Percentiles rank a stretch among this genome's conserved stretches.
Evolutionary conservation across 1,140 invertebrate species (phyloP).

Genomic region (Diorhabda elongata): DNA sequence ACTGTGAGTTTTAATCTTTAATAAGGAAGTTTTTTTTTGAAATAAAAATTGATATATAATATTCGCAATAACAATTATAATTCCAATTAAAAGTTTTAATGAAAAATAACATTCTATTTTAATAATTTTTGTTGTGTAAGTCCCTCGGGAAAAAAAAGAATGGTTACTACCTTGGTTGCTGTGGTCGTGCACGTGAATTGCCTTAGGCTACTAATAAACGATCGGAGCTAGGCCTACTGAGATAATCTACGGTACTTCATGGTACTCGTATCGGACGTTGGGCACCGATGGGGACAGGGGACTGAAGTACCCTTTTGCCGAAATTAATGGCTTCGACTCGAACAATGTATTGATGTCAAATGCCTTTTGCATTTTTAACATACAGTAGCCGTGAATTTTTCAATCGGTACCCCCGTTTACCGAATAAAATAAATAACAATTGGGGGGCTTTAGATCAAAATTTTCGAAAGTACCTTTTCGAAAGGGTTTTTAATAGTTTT

Average conservation of each 20-base stretch:
- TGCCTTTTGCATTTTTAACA: neutral
- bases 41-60: no score
- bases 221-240: constrained; percentile 18
- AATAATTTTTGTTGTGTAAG: no score
- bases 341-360: neutral
- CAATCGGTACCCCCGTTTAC: no score
- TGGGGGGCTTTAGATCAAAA: neutral
- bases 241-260: constrained; percentile 3
- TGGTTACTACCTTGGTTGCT: neutral
- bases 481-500: neutral
- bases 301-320: neutral
- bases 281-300: neutral
- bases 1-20: no score
- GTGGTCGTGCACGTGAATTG: constrained; percentile 38
- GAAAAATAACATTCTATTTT: no score
- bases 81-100: no score
- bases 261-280: neutral
- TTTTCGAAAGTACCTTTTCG: neutral
- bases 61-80: no score
- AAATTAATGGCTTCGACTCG: neutral
- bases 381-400: no score
- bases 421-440: neutral
- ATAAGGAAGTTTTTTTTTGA: no score
- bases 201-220: constrained; percentile 30
- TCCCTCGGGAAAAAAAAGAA: no score